These are phyloP conservation scores for Pelmatolapia mariae DNA, from an alignment of 2,113 vertebrate species.

Conservation along the genomic window DNA sequence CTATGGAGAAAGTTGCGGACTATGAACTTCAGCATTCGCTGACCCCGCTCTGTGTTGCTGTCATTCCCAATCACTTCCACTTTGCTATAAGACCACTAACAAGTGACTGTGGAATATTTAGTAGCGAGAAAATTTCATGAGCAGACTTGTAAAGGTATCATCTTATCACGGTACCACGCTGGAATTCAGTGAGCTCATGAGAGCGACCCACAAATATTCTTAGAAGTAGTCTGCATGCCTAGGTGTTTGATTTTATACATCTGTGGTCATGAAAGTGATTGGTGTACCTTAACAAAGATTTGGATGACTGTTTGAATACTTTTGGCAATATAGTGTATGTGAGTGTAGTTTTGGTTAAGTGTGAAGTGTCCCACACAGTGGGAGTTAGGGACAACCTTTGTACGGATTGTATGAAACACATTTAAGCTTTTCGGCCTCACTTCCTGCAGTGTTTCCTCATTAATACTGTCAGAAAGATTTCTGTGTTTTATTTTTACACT, in stretches of 20 bases:
- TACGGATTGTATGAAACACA: not conserved
- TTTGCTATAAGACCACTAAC: not conserved
- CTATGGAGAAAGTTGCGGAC: not conserved
- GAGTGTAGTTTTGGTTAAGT: not conserved
- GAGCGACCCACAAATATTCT: not conserved
- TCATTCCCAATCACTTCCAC: not conserved
- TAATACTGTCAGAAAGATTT: not conserved
- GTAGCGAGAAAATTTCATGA: not conserved
- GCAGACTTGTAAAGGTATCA: not conserved
- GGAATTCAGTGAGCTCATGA: not conserved
- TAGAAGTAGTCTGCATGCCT: not conserved
- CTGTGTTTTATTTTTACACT: not conserved
- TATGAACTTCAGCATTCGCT: not conserved
- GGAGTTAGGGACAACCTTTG: not conserved
- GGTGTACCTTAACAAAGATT: not conserved
- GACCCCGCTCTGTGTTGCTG: not conserved
- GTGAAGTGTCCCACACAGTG: not conserved
- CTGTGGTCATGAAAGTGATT: not conserved
- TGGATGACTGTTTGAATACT: not conserved
- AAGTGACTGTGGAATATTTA: not conserved
- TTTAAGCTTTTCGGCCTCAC: not conserved
- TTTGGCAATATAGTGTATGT: not conserved
- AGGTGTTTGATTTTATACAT: not conserved
- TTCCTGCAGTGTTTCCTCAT: not conserved
- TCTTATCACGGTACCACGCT: not conserved